Evolutionary conservation across 2,888 invertebrate genomes (phyloP), one percentile per base, ranked within the genome.

Genomic region (Amphiduros pacificus): DNA sequence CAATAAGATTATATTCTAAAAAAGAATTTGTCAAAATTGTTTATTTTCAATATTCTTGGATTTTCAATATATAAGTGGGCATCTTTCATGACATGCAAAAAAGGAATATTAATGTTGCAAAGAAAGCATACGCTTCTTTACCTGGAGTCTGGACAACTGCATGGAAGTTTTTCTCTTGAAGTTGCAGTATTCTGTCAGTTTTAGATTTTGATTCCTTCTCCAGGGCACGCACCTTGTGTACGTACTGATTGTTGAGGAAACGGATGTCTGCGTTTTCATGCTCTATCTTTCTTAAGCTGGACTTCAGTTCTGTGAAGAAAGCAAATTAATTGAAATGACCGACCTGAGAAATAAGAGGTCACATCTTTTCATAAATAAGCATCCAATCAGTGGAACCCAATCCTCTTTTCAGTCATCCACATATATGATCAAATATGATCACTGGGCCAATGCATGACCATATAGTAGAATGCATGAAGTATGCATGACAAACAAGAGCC

Each of bases 171-270:
- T 82, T 83, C 67, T 83, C 82, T 74, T 86, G 85, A 11, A 87
- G 77, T 62, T 84, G 83, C 24, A 85, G 77, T 65, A 87, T 85
- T 68, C 83, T 82, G 65, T 84, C 85, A 1, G 84, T 82, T 68
- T 86, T 87, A 69, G 86, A 87, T 44, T 85, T 80, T 5, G 89
- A 84, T 70, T 89, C 89, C 55, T 86, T 86, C 75, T 89, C 87
- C 48, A 90, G 77, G 66, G 85, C 84, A 71, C 87, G 87, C 20
- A 88, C 84, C 79, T 87, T 88, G 73, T 85, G 82, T 20, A 85
- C 78, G 74, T 86, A 86, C 69, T 85, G 85, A 31, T 85, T 85
- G 63, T 85, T 85, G n/a, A 85, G 77, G 69, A 89, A 85, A 73
- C 86, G 87, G 49, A 86, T 82, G 71, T 90, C 89, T 67, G 86